A percentile compares a stretch with the other conserved stretches of the same genome.
Conservation (phyloP, 2,888 invertebrate genomes). For the Acronicta aceris region DNA sequence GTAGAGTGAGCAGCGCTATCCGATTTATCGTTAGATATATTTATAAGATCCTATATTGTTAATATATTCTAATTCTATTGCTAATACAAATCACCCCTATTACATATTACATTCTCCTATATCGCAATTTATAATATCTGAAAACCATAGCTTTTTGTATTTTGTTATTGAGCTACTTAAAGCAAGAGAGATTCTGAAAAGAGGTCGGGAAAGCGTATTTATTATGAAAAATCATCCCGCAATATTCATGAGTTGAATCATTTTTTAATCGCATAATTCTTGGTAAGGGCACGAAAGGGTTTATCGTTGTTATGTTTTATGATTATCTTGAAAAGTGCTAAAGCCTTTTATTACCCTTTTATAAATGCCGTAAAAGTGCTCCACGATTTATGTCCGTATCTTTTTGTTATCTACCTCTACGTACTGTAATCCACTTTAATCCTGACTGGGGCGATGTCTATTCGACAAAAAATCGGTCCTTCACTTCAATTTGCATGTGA, state of each 20-base stretch:
- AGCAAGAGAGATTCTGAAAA: background rate
- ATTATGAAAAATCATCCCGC: slow-evolving; percentile 29
- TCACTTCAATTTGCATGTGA: slow-evolving; percentile 77
- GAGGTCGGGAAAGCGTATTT: slow-evolving; percentile 7
- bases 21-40: too few relatives aligned
- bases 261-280: slow-evolving; percentile 53
- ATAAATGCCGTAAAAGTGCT: slow-evolving; percentile 65
- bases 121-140: background rate
- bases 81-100: too few relatives aligned
- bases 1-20: too few relatives aligned
- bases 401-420: slow-evolving; percentile 68
- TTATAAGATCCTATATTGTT: too few relatives aligned
- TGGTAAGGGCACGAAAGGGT: slow-evolving; percentile 51
- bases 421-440: slow-evolving; percentile 68
- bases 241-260: slow-evolving; percentile 44
- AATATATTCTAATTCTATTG: too few relatives aligned
- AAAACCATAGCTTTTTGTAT: background rate
- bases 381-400: slow-evolving; percentile 66
- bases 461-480: slow-evolving; percentile 77
- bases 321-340: slow-evolving; percentile 68
- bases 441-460: slow-evolving; percentile 66
- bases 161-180: slow-evolving; percentile 3
- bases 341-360: slow-evolving; percentile 65
- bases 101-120: too few relatives aligned
- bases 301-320: slow-evolving; percentile 65